Evolutionary conservation across 1,140 invertebrate genomes (phyloP), one percentile per base, ranked within the genome.

Genomic region (Cotesia glomerata): DNA sequence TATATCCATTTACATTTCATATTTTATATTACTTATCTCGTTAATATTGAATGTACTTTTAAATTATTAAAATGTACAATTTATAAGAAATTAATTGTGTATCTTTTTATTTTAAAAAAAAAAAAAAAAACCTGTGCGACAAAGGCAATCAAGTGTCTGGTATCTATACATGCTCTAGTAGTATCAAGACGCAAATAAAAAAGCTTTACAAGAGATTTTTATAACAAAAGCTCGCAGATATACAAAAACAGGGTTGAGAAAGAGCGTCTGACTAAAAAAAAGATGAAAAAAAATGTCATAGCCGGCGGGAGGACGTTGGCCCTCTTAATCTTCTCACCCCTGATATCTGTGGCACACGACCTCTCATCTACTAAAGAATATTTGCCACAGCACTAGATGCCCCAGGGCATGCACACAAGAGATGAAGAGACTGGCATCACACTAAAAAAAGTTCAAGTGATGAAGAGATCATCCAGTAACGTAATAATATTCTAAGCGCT

Each of bases 261-360:
- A 36, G 11, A 13, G 36, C 16, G 16, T 39, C 0, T 61, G 13
- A 26, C 16, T 32, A 11, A 61, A 32, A 35, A 67, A 49, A 26
- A 39, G 11, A 26, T 51, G 45, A 52, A 62, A 9, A 39, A 35
- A 35, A 59, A 59, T 56, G 32, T 51, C 49, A 71, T 61, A 71
- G 69, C 69, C 69, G 13, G 36, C 69, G 49, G 69, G 69, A 71
- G 69, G 59, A 63, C 69, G 59, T 71, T 71, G 69, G 69, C 69
- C 59, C 69, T 62, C 69, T 71, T 71, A 71, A 63, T 71, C 69
- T 63, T 52, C 56, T 63, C 59, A 49, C 49, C 11, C 65, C 65
- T 39, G 49, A 14, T 54, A 16, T 49, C 35, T 45, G 18, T 54
- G 11, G 16, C 39, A 39, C 16, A 39, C 49, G 52, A 39, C 49